Percentiles rank a stretch among this genome's conserved stretches.
Evolutionary conservation across 2,888 invertebrate genomes (phyloP).

Genomic region (Philereme vetulata): DNA sequence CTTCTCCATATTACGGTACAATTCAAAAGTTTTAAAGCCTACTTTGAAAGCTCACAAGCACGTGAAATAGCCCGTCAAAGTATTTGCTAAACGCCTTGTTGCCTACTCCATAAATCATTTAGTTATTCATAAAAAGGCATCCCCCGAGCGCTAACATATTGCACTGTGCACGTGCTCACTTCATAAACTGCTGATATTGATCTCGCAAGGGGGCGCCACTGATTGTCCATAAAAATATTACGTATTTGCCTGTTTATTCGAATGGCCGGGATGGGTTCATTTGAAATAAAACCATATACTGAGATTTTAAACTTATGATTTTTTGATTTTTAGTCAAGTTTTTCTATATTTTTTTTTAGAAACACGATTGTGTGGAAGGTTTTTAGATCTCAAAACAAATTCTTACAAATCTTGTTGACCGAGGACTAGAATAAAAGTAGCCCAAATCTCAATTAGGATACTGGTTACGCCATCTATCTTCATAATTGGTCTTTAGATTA

Average conservation of each 20-base stretch:
- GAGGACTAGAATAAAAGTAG: too few relatives aligned
- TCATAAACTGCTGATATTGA: constrained; percentile 79
- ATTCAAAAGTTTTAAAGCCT: too few relatives aligned
- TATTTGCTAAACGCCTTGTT: constrained; percentile 11
- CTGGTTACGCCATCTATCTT: constrained; percentile 23
- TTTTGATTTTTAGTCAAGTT: neutral
- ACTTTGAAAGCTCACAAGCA: neutral
- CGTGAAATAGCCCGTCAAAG: constrained; percentile 10
- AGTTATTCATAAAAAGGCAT: constrained; percentile 81
- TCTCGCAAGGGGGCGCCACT: constrained; percentile 63
- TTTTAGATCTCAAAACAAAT: too few relatives aligned
- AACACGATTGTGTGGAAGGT: neutral
- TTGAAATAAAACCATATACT: neutral
- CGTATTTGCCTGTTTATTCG: constrained; percentile 19
- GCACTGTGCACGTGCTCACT: constrained; percentile 78
- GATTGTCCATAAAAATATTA: constrained; percentile 72
- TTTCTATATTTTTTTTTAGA: neutral
- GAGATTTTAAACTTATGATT: neutral
- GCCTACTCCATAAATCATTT: constrained; percentile 77
- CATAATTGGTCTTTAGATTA: neutral
- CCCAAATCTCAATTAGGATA: neutral
- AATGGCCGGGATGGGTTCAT: constrained; percentile 13
- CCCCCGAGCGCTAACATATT: constrained; percentile 72
- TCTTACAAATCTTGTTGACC: too few relatives aligned
- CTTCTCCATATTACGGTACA: too few relatives aligned